phyloP scores from a whole-genome alignment of 2,888 invertebrate genomes.

The Siphonodentalium dalli region DNA sequence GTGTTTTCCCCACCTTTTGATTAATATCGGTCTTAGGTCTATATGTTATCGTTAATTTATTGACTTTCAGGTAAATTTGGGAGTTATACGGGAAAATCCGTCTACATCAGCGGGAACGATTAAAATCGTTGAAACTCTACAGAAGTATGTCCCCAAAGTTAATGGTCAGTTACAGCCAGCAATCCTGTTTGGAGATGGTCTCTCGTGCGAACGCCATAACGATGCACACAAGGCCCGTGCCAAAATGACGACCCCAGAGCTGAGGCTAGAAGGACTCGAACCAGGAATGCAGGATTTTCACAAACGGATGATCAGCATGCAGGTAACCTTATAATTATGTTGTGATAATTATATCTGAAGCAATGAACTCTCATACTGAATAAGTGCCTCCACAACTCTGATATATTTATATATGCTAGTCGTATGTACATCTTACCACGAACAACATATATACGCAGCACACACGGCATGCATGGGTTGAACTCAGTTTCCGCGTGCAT shows the following conservation, averaged over 20 bases:
- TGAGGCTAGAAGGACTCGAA: slow-evolving; percentile 21
- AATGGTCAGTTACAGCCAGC: neutral
- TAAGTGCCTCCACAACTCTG: too few species aligned
- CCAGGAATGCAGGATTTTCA: slow-evolving; percentile 30
- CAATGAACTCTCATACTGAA: too few species aligned
- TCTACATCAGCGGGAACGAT: slow-evolving; percentile 28
- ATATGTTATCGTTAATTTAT: too few species aligned
- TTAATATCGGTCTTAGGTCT: too few species aligned
- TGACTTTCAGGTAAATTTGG: slow-evolving; percentile 26
- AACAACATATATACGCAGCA: too few species aligned
- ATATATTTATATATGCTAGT: too few species aligned
- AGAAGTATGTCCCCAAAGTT: slow-evolving; percentile 26
- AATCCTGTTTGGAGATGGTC: slow-evolving; percentile 23
- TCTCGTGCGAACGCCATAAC: slow-evolving; percentile 27
- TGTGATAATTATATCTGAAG: too few species aligned
- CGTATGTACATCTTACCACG: too few species aligned
- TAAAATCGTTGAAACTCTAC: slow-evolving; percentile 25
- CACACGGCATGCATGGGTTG: too few species aligned
- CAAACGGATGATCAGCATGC: slow-evolving; percentile 27
- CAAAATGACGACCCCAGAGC: slow-evolving; percentile 6
- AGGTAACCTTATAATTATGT: slow-evolving; percentile 24
- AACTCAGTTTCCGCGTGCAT: too few species aligned
- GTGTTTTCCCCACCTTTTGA: too few species aligned
- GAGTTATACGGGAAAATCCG: slow-evolving; percentile 26
- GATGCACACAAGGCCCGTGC: slow-evolving; percentile 23